These are phyloP conservation scores for Drosophila meridiana DNA, from an alignment of 2,888 invertebrate species.

Conservation along the genomic window DNA sequence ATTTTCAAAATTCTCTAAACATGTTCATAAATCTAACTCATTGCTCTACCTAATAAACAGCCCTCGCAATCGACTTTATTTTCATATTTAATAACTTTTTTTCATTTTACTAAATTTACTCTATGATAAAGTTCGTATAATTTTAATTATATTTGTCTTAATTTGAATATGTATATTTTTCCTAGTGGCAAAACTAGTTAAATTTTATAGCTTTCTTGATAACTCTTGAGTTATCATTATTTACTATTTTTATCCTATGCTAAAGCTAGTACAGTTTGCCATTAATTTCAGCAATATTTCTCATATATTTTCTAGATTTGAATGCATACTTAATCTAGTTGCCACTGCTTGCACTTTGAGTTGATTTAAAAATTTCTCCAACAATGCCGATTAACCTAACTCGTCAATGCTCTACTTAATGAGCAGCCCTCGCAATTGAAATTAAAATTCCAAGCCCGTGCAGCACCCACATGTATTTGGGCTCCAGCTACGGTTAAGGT, in stretches of 20 bases:
- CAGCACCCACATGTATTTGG: slow-evolving; percentile 8
- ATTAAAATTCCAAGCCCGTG: slow-evolving; percentile 17
- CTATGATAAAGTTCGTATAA: too few relatives aligned
- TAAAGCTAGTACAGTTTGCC: not conserved
- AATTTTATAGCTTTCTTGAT: too few relatives aligned
- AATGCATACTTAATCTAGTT: too few relatives aligned
- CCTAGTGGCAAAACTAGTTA: too few relatives aligned
- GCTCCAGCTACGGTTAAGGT: slow-evolving; percentile 2
- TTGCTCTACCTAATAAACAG: too few relatives aligned
- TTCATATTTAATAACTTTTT: too few relatives aligned
- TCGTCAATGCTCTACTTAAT: not conserved
- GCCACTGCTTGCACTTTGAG: too few relatives aligned
- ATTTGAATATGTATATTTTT: too few relatives aligned
- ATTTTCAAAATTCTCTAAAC: too few relatives aligned
- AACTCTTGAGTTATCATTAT: not conserved
- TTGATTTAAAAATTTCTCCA: not conserved
- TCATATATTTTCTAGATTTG: not conserved
- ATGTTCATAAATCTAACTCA: too few relatives aligned
- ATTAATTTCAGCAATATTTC: not conserved
- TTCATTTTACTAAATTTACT: not conserved
- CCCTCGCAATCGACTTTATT: too few relatives aligned
- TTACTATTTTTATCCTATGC: not conserved
- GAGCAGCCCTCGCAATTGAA: slow-evolving; percentile 1
- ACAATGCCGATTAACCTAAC: not conserved
- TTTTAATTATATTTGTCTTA: too few relatives aligned